Base-by-base conservation (phyloP, 1,140 invertebrate genomes). In the Halesus radiatus region DNA sequence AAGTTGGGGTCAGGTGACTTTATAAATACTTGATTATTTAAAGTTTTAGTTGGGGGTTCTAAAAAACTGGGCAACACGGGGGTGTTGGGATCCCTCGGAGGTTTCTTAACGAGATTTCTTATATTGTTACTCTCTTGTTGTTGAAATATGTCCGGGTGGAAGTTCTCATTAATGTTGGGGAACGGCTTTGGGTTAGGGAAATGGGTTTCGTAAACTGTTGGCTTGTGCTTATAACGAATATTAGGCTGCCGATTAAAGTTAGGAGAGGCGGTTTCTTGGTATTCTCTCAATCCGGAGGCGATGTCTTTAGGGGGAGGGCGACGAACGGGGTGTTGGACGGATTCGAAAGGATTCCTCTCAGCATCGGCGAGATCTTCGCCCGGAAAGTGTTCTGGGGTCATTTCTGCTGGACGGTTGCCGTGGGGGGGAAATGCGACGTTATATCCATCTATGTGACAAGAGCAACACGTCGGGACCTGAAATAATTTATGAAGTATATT, bases 401-500 rank as follows among this genome's bases (percentile, higher is more conserved):
- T 86, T 85, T 89, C 88, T 22, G 88, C 85, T 29, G 87, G 82
- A 83, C 87, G 85, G 16, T 88, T 83, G 73, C 87, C 86, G 3
- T 88, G 76, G 0, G 93, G 92, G 2, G 92, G 92, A 75, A 92
- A 93, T 16, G 93, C 87, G 50, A 93, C 92, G n/a, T 92, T 87
- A 80, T 94, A 95, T 13, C 94, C 94, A 84, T 94, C 92, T 3
- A 96, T 93, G 84, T 96, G 94, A 85, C 96, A 97, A 1, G 94
- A 95, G 84, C 96, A 97, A 81, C 94, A 95, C 0, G 94, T 95
- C 20, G 96, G 96, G 1, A 96, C 93, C 91, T 93, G 84, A 62
- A 84, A 77, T 79, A 52, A 80, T 79, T 84, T 81, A 62, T 58
- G 80, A 18, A 56, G 20, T 22, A 16, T 7, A 56, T 76, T 50